A percentile compares a stretch with the other conserved stretches of the same genome.
These are phyloP conservation scores for Parazoanthus darwini DNA, from an alignment of 92 coral and sea anemone species.

Conservation along the genomic window DNA sequence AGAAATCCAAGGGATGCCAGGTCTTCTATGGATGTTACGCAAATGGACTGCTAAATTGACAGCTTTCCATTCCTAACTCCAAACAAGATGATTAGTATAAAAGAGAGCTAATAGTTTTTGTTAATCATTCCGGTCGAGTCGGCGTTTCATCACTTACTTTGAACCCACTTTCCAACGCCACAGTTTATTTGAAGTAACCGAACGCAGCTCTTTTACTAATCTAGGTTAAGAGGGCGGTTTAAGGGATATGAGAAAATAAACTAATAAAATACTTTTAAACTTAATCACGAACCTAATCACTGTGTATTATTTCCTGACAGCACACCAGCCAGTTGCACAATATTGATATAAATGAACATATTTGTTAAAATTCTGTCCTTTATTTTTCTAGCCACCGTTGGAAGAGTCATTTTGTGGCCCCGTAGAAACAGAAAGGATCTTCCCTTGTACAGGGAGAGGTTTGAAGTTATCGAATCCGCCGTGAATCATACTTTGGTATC, in stretches of 20 bases:
- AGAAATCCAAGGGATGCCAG: background rate
- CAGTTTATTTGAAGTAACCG: background rate
- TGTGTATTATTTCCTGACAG: background rate
- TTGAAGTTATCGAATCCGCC: background rate
- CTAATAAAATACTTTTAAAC: background rate
- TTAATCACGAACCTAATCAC: background rate
- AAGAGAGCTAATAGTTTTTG: no score
- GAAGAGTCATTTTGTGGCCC: background rate
- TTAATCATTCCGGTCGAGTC: background rate
- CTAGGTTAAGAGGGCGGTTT: background rate
- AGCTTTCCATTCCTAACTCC: background rate
- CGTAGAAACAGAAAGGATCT: background rate
- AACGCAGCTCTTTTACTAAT: background rate
- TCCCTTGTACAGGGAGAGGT: background rate
- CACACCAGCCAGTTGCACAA: background rate
- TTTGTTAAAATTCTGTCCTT: background rate
- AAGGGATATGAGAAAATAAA: background rate
- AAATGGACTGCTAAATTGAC: background rate
- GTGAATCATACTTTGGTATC: background rate
- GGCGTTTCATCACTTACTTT: background rate
- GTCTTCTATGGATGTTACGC: background rate
- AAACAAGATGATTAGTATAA: no score
- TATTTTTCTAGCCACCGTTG: background rate
- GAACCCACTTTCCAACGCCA: background rate
- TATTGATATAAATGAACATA: no score